Percentiles rank a stretch among this genome's conserved stretches.
phyloP scores from a whole-genome alignment of 2,113 vertebrate genomes.

The Chloropsis cyanopogon region DNA sequence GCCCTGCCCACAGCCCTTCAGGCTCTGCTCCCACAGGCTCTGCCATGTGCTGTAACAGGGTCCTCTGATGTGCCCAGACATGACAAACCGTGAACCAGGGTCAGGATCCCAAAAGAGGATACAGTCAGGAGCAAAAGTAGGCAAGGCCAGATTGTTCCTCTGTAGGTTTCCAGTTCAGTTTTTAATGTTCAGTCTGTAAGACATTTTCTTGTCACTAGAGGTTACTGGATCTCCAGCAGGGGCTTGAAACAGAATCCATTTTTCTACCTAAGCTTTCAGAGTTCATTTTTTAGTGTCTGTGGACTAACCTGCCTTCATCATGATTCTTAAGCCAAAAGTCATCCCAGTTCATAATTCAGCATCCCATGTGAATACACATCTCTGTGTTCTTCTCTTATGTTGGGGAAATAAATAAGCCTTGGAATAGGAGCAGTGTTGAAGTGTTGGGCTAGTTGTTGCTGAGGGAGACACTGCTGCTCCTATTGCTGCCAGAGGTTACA shows the following conservation, averaged over 20 bases:
- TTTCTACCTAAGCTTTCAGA: neutral
- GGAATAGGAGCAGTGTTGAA: neutral
- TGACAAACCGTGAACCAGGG: neutral
- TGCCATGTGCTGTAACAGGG: neutral
- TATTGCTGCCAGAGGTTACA: neutral
- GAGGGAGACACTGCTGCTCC: neutral
- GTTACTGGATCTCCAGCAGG: neutral
- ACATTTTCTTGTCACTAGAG: neutral
- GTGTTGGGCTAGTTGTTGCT: neutral
- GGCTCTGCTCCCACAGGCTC: neutral
- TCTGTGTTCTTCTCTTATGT: neutral
- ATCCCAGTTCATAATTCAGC: neutral
- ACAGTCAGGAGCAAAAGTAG: neutral
- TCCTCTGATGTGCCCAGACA: neutral
- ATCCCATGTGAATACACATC: neutral
- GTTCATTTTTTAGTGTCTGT: neutral
- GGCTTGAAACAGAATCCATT: neutral
- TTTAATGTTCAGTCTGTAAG: neutral
- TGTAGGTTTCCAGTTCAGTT: neutral
- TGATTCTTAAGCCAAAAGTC: neutral
- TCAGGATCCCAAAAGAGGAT: neutral
- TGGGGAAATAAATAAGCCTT: neutral
- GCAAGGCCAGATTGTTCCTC: neutral
- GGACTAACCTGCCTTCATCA: neutral
- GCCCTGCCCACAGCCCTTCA: neutral